Evolutionary conservation across 2,113 vertebrate species (phyloP).

Genomic region (Gadus chalcogrammus): DNA sequence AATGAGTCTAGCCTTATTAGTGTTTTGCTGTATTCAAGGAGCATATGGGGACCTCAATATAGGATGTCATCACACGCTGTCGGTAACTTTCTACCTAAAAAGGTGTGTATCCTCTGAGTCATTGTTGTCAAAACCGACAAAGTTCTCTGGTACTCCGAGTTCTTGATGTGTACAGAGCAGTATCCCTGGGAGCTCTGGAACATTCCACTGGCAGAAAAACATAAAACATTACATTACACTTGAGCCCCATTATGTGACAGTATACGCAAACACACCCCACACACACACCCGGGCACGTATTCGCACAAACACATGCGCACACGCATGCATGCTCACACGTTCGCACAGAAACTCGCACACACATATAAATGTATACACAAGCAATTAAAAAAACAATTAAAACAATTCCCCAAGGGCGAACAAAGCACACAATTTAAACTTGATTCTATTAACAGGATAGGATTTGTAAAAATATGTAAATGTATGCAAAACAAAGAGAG

Average conservation of each 20-base stretch:
- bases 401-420: slow-evolving; percentile 7
- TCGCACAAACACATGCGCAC: neutral
- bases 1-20: too few species aligned
- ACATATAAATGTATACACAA: neutral
- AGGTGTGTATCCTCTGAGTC: too few species aligned
- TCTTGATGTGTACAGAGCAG: too few species aligned
- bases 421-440: slow-evolving; percentile 24
- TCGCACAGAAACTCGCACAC: slow-evolving; percentile 8
- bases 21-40: too few species aligned
- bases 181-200: too few species aligned
- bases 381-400: slow-evolving; percentile 2
- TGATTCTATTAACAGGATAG: slow-evolving; percentile 37
- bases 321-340: slow-evolving; percentile 14
- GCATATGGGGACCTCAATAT: too few species aligned
- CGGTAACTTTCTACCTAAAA: too few species aligned
- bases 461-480: slow-evolving; percentile 48
- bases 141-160: too few species aligned
- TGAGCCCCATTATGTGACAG: neutral
- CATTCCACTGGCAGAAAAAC: too few species aligned
- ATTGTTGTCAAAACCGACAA: too few species aligned
- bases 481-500: slow-evolving; percentile 36
- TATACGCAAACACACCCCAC: neutral
- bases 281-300: slow-evolving; percentile 3
- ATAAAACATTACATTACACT: neutral
- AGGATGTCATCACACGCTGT: too few species aligned